Conservation (phyloP, 1,140 invertebrate species). For the Oreohelix idahoensis region DNA sequence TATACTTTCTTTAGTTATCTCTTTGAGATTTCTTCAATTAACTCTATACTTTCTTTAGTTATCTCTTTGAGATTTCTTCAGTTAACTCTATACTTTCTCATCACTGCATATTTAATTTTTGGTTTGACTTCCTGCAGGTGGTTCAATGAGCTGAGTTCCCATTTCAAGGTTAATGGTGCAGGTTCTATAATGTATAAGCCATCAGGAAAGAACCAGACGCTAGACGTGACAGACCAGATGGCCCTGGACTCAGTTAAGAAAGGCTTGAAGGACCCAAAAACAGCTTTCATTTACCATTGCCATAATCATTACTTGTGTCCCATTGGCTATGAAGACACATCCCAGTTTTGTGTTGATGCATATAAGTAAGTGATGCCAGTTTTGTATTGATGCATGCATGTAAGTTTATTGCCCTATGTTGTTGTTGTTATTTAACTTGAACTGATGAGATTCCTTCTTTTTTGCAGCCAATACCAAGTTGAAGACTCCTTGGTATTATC, state of each 20-base stretch:
- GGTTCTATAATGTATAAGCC: conserved; percentile 67
- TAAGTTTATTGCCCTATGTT: background rate
- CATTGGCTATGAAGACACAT: conserved; percentile 68
- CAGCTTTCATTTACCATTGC: conserved; percentile 69
- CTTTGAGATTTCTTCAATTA: no score
- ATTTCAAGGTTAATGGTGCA: conserved; percentile 63
- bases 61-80: no score
- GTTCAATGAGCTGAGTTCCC: conserved; percentile 65
- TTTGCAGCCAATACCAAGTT: no score
- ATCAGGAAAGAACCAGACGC: conserved; percentile 62
- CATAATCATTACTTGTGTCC: conserved; percentile 72
- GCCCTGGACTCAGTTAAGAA: conserved; percentile 61
- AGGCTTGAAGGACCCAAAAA: conserved; percentile 60
- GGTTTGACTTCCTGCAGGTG: conserved; percentile 55
- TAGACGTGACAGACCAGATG: conserved; percentile 54
- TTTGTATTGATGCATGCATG: background rate
- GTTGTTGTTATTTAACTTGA: no score
- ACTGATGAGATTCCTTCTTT: no score
- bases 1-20: no score
- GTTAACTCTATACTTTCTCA: no score
- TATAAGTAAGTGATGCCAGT: conserved; percentile 57
- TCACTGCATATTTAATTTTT: no score
- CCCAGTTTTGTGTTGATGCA: conserved; percentile 55
- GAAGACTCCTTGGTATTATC: no score
- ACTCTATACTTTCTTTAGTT: no score